A percentile compares a stretch with the other conserved stretches of the same genome.
Conservation (phyloP, 2,888 invertebrate species). For the Myathropa florea region DNA sequence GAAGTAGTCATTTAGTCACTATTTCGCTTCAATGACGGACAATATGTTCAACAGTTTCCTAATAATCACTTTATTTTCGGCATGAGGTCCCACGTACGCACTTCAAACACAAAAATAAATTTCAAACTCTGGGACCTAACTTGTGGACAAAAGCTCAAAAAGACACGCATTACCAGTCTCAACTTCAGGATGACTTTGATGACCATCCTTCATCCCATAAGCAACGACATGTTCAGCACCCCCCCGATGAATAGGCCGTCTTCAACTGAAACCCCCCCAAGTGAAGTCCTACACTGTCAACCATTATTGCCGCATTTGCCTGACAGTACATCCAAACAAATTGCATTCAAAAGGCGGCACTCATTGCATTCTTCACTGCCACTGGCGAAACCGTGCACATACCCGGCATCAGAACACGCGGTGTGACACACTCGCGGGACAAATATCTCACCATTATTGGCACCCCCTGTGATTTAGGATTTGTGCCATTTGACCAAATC, state of each 20-base stretch:
- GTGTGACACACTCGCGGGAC: conserved; percentile 33
- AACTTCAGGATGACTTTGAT: no score
- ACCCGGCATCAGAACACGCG: background rate
- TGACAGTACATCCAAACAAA: background rate
- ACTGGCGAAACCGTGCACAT: background rate
- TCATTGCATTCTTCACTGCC: background rate
- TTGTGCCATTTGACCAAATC: conserved; percentile 56
- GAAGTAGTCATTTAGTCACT: no score
- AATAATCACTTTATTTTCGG: no score
- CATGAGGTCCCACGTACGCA: no score
- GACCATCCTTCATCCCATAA: no score
- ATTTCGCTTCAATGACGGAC: no score
- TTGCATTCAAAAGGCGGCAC: background rate
- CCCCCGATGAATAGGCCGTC: background rate
- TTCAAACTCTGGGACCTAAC: no score
- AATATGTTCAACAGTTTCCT: no score
- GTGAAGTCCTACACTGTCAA: background rate
- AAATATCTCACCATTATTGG: conserved; percentile 35
- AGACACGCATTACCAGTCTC: no score
- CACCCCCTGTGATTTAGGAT: conserved; percentile 32
- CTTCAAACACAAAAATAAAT: no score
- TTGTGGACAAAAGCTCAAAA: no score
- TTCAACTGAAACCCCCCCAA: background rate
- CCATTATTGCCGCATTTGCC: background rate
- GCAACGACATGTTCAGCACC: background rate